phyloP scores from a whole-genome alignment of 1,140 invertebrate species.

The Euwallacea fornicatus region DNA sequence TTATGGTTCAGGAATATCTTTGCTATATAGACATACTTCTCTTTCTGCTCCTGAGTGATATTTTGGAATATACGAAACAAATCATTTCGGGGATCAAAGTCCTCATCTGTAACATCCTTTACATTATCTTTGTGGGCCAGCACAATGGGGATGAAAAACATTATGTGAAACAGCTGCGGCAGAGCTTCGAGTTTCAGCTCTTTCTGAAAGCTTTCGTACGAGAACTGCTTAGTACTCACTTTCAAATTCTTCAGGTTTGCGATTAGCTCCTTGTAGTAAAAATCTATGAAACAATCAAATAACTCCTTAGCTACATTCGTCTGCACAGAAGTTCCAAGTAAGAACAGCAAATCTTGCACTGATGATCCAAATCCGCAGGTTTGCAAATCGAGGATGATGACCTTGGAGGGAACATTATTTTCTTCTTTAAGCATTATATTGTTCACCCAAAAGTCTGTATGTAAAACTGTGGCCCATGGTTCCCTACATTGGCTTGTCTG shows the following conservation, averaged over 20 bases:
- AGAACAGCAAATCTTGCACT: constrained; percentile 58
- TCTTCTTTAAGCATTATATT: constrained; percentile 58
- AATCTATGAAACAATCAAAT: constrained; percentile 53
- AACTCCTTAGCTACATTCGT: constrained; percentile 48
- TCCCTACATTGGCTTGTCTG: constrained; percentile 27
- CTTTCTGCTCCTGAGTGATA: constrained; percentile 10
- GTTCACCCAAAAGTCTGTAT: constrained; percentile 63
- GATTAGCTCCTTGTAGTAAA: constrained; percentile 57
- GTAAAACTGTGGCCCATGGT: constrained; percentile 56
- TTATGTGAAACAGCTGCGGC: background rate
- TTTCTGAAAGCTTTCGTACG: constrained; percentile 24
- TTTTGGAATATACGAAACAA: constrained; percentile 1
- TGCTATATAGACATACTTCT: constrained; percentile 15
- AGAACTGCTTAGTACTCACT: constrained; percentile 21
- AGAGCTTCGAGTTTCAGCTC: constrained; percentile 15
- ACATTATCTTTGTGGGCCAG: constrained; percentile 10
- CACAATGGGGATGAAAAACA: constrained; percentile 17
- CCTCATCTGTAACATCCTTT: constrained; percentile 5
- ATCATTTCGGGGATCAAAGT: background rate
- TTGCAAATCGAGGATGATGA: constrained; percentile 65
- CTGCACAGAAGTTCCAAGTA: constrained; percentile 56
- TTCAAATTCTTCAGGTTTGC: constrained; percentile 31
- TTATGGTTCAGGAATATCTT: constrained; percentile 6
- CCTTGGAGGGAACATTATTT: constrained; percentile 49
- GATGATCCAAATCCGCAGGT: constrained; percentile 56